Conservation (phyloP, 2,888 invertebrate species). For the Meloe dianella region DNA sequence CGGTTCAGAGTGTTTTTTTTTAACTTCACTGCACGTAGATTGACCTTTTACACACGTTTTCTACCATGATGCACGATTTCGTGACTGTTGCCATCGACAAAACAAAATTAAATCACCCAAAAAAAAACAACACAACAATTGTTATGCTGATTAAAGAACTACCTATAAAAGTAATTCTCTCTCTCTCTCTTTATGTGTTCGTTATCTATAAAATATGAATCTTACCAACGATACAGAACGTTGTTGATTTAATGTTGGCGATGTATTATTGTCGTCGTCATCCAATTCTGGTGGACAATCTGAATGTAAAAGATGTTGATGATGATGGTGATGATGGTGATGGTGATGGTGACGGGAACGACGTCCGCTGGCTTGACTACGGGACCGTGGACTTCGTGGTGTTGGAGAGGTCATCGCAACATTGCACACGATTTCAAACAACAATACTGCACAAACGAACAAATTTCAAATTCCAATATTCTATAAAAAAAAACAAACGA, state of each 20-base stretch:
- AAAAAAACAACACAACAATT: neutral
- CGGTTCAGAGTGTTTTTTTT: conserved; percentile 18
- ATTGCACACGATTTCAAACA: conserved; percentile 23
- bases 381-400: conserved; percentile 43
- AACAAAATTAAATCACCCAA: conserved; percentile 13
- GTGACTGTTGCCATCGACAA: conserved; percentile 24
- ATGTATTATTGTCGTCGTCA: conserved; percentile 24
- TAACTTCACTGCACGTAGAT: conserved; percentile 1
- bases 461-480: neutral
- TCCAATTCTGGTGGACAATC: conserved; percentile 37
- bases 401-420: conserved; percentile 47
- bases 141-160: neutral
- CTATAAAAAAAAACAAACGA: too few species aligned
- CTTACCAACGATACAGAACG: conserved; percentile 49
- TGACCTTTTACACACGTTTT: conserved; percentile 13
- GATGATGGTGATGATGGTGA: neutral
- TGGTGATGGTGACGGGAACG: conserved; percentile 26
- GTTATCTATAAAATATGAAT: neutral
- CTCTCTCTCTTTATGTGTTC: neutral
- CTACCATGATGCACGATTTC: conserved; percentile 30
- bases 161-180: neutral
- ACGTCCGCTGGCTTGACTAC: conserved; percentile 45
- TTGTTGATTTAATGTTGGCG: conserved; percentile 44
- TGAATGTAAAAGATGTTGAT: conserved; percentile 21
- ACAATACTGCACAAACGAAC: neutral